Percentiles rank a stretch among this genome's conserved stretches.
These are phyloP conservation scores for Sminthopsis crassicaudata DNA, from an alignment of 2,113 vertebrate genomes.

Conservation along the genomic window DNA sequence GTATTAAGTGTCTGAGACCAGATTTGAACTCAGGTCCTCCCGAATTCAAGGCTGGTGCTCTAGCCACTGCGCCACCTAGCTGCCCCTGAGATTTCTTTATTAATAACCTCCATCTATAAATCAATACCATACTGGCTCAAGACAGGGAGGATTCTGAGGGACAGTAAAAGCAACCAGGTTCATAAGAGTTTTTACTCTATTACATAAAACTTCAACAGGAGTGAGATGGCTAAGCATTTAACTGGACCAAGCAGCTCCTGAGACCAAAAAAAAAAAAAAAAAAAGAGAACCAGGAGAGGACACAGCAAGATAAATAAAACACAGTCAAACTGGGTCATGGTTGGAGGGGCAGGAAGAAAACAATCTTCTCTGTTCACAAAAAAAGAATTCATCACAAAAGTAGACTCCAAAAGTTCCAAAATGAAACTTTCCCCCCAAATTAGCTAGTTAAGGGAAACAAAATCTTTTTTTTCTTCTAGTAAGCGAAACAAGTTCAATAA, in stretches of 20 bases:
- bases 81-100: no score
- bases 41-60: no score
- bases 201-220: neutral
- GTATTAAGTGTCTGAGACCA: no score
- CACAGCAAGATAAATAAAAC: conserved; percentile 10
- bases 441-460: conserved; percentile 16
- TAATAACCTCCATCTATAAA: neutral
- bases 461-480: neutral
- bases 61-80: no score
- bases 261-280: conserved; percentile 6
- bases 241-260: neutral
- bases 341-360: neutral
- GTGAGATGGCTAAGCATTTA: conserved; percentile 26
- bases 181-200: neutral
- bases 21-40: no score
- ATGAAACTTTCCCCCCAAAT: conserved; percentile 13
- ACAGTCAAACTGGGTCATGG: neutral
- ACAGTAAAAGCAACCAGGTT: neutral
- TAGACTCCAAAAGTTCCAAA: conserved; percentile 19
- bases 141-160: neutral
- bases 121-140: neutral
- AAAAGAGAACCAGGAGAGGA: neutral
- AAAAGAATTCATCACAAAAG: conserved; percentile 26
- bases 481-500: conserved; percentile 21
- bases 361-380: neutral